These are phyloP conservation scores for Phodopus roborovskii DNA, from an alignment of 2,113 vertebrate species.

Conservation along the genomic window DNA sequence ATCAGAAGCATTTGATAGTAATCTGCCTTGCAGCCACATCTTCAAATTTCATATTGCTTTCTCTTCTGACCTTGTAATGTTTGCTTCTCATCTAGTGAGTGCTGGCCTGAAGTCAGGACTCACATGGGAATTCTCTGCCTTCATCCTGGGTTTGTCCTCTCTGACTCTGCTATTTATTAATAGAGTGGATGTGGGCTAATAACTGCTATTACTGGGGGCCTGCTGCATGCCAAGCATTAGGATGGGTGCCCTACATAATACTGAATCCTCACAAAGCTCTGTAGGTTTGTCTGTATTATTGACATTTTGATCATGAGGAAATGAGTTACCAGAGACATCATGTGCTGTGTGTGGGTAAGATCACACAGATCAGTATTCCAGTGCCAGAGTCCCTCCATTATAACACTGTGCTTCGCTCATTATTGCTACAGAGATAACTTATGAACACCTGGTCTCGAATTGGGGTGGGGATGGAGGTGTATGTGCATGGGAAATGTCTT, in stretches of 20 bases:
- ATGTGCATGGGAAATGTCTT: neutral
- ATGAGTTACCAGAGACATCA: neutral
- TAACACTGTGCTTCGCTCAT: neutral
- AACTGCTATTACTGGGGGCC: constrained; percentile 52
- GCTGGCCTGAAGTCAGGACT: neutral
- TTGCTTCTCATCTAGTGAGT: neutral
- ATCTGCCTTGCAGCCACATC: constrained; percentile 7
- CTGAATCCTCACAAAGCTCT: neutral
- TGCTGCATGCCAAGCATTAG: constrained; percentile 24
- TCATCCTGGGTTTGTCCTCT: constrained; percentile 10
- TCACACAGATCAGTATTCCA: neutral
- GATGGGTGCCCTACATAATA: neutral
- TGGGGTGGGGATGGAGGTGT: neutral
- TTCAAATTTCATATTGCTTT: constrained; percentile 42
- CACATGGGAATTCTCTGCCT: constrained; percentile 6
- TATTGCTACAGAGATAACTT: constrained; percentile 12
- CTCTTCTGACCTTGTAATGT: constrained; percentile 5
- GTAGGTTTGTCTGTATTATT: neutral
- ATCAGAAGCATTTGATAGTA: constrained; percentile 64
- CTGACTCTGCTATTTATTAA: constrained; percentile 70
- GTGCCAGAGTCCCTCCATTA: neutral
- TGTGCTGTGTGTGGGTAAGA: neutral
- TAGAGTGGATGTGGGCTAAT: constrained; percentile 59
- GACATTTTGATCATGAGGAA: neutral
- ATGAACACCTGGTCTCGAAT: neutral